Evolutionary conservation across 2,888 invertebrate genomes (phyloP).

Genomic region (Amorpha juglandis): DNA sequence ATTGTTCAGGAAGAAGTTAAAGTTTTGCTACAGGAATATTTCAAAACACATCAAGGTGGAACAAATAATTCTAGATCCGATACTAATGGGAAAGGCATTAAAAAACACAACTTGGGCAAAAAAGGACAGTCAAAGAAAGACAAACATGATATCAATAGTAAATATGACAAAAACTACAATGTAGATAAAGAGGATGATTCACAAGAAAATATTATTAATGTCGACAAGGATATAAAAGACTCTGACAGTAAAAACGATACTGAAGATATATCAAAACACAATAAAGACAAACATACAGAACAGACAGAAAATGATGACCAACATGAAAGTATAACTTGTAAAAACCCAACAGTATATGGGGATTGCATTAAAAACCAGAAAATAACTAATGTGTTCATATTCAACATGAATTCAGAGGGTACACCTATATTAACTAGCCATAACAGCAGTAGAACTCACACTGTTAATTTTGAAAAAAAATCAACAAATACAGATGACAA

Average conservation of each 20-base stretch:
- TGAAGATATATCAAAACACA: background rate
- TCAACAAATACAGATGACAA: background rate
- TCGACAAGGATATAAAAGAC: background rate
- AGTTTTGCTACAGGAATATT: background rate
- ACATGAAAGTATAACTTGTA: background rate
- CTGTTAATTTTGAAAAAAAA: background rate
- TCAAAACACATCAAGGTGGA: background rate
- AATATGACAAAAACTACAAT: background rate
- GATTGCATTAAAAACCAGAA: background rate
- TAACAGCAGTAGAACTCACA: background rate
- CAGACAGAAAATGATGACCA: background rate
- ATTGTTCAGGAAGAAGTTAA: background rate
- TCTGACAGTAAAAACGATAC: background rate
- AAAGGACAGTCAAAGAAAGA: background rate
- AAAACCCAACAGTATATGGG: background rate
- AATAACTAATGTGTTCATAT: conserved; percentile 5
- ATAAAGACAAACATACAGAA: background rate
- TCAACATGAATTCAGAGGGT: conserved; percentile 1
- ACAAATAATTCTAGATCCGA: background rate
- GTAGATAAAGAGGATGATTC: background rate
- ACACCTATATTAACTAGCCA: background rate
- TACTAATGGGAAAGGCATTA: background rate
- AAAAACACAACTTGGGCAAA: background rate
- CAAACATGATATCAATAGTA: background rate
- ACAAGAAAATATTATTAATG: background rate